Evolutionary conservation across 2,113 vertebrate species (phyloP).

Genomic region (Siniperca knerii): DNA sequence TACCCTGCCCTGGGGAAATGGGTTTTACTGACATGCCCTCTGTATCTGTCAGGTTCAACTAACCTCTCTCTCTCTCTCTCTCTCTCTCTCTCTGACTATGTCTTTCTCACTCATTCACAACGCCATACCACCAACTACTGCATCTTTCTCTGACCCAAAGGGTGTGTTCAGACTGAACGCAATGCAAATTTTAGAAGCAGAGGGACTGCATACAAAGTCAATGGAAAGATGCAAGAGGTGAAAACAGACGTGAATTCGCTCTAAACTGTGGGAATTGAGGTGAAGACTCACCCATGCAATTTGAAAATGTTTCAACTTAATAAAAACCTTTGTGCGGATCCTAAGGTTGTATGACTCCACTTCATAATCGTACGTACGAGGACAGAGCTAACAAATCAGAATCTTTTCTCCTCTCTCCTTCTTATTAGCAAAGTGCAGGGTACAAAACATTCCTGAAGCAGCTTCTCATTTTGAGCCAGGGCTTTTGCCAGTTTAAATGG

Average conservation of each 20-base stretch:
- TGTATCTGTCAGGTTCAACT: slow-evolving; percentile 66
- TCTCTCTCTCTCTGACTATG: background rate
- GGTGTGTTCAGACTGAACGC: background rate
- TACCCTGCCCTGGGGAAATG: slow-evolving; percentile 44
- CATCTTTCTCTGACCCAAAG: background rate
- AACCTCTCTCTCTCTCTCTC: slow-evolving; percentile 40
- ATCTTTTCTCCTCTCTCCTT: too few species aligned
- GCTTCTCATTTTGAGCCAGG: background rate
- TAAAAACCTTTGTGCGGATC: background rate
- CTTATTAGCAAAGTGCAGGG: background rate
- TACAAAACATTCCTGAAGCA: background rate
- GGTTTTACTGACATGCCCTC: slow-evolving; percentile 58
- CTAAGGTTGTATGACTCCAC: background rate
- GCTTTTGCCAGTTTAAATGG: slow-evolving; percentile 7
- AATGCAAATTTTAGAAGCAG: background rate
- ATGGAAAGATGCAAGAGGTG: background rate
- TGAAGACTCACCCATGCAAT: background rate
- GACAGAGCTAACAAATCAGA: too few species aligned
- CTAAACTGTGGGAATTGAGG: background rate
- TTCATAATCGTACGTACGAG: background rate
- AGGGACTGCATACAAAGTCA: background rate
- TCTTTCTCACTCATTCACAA: slow-evolving; percentile 21
- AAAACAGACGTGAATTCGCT: background rate
- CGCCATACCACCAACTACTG: background rate
- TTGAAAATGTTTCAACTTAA: background rate